A percentile compares a stretch with the other conserved stretches of the same genome.
phyloP scores from a whole-genome alignment of 2,888 invertebrate species.

The Punctoribates punctum region DNA sequence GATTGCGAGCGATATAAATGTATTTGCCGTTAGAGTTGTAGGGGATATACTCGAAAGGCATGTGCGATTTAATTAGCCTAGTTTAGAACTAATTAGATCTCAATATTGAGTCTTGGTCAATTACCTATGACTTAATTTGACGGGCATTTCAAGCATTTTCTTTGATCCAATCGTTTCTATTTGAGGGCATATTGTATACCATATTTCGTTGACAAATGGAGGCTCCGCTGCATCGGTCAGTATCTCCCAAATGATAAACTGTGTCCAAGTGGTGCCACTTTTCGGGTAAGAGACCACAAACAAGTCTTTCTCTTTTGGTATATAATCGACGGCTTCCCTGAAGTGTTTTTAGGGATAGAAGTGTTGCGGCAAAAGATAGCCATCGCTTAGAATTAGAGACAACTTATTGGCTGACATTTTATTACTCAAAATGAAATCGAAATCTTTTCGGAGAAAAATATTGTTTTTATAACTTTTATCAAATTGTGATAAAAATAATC shows the following conservation, averaged over 20 bases:
- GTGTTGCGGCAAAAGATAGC: no score
- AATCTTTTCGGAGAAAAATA: no score
- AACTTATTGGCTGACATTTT: no score
- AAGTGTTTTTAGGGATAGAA: neutral
- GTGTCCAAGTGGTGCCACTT: slow-evolving; percentile 46
- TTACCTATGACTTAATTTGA: neutral
- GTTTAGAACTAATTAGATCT: slow-evolving; percentile 44
- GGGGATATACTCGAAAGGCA: slow-evolving; percentile 49
- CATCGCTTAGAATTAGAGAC: no score
- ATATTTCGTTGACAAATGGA: slow-evolving; percentile 44
- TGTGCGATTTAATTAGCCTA: slow-evolving; percentile 49
- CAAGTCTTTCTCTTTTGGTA: slow-evolving; percentile 42
- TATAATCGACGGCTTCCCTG: slow-evolving; percentile 30
- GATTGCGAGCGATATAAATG: slow-evolving; percentile 56
- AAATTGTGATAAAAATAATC: no score
- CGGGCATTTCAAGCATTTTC: neutral
- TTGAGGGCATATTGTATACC: slow-evolving; percentile 6
- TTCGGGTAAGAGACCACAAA: slow-evolving; percentile 46
- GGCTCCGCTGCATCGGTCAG: slow-evolving; percentile 41
- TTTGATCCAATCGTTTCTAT: slow-evolving; percentile 1
- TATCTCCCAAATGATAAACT: slow-evolving; percentile 42
- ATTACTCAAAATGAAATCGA: no score
- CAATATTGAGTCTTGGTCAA: slow-evolving; percentile 42
- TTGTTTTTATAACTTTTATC: no score
- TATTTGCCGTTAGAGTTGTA: slow-evolving; percentile 44